Percentiles rank a stretch among this genome's conserved stretches.
These are phyloP conservation scores for Pocillopora meandrina DNA, from an alignment of 92 coral and sea anemone genomes.

Conservation along the genomic window DNA sequence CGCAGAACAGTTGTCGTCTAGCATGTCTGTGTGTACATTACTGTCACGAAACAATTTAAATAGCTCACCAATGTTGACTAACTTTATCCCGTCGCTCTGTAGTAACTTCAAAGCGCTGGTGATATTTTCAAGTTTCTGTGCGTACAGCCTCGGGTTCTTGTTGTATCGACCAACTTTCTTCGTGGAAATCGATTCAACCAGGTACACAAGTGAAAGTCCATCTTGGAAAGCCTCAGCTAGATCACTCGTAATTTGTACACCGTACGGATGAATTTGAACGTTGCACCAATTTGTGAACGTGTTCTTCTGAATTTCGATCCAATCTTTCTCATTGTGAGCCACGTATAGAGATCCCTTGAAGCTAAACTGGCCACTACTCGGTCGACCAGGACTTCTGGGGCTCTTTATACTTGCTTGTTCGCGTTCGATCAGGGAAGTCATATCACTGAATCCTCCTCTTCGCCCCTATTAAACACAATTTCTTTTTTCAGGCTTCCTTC, in stretches of 20 bases:
- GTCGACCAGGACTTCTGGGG: constrained; percentile 33
- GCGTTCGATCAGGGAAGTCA: neutral
- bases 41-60: neutral
- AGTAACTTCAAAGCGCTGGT: constrained; percentile 80
- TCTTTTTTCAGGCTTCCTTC: constrained; percentile 3
- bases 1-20: neutral
- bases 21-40: neutral
- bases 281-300: constrained; percentile 96
- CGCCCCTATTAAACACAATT: neutral
- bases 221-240: constrained; percentile 85
- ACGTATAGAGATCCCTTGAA: constrained; percentile 76
- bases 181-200: constrained; percentile 89
- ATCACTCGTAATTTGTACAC: constrained; percentile 73
- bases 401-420: neutral
- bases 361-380: constrained; percentile 45
- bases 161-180: constrained; percentile 76
- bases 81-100: constrained; percentile 84
- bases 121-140: constrained; percentile 93
- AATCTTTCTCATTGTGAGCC: constrained; percentile 82
- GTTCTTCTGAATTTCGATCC: constrained; percentile 89
- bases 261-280: constrained; percentile 73
- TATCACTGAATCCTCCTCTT: neutral
- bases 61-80: constrained; percentile 94
- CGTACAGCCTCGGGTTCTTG: constrained; percentile 78
- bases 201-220: constrained; percentile 77